Percentiles rank a stretch among this genome's conserved stretches.
phyloP scores from a whole-genome alignment of 2,888 invertebrate species.

The Tetrapedia diversipes region DNA sequence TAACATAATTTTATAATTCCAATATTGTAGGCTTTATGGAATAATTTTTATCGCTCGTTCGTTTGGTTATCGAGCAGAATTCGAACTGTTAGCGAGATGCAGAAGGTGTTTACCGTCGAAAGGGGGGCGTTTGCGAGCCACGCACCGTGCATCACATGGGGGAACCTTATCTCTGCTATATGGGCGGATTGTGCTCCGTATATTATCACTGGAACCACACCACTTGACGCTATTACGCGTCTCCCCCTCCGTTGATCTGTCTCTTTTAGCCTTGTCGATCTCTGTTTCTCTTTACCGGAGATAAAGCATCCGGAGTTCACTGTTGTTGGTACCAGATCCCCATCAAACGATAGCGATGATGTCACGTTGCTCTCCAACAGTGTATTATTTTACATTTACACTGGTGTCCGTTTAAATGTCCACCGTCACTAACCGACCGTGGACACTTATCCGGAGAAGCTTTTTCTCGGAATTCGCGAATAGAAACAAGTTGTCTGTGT shows the following conservation, averaged over 20 bases:
- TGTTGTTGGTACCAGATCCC: conserved; percentile 24
- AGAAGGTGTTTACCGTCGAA: conserved; percentile 71
- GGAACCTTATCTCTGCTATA: conserved; percentile 75
- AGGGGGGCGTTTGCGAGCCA: conserved; percentile 62
- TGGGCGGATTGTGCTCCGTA: conserved; percentile 77
- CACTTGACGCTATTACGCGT: conserved; percentile 53
- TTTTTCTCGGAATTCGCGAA: too few relatives aligned
- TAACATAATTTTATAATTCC: too few relatives aligned
- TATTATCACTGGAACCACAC: conserved; percentile 72
- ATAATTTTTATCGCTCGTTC: conserved; percentile 9
- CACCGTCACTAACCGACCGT: too few relatives aligned
- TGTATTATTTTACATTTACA: conserved; percentile 17
- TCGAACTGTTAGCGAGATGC: conserved; percentile 63
- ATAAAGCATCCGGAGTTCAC: conserved; percentile 27
- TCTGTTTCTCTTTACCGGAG: conserved; percentile 22
- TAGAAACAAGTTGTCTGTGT: too few relatives aligned
- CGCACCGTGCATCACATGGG: conserved; percentile 64
- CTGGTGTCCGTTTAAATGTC: too few relatives aligned
- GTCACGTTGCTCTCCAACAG: not conserved
- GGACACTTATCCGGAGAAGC: too few relatives aligned
- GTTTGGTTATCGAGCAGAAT: conserved; percentile 35
- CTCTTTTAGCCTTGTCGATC: conserved; percentile 9
- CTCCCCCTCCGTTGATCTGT: conserved; percentile 40
- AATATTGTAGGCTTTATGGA: too few relatives aligned
- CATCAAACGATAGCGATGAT: conserved; percentile 18